Evolutionary conservation across 35 echinoderm and acorn worm genomes (phyloP).

Genomic region (Eucidaris tribuloides): DNA sequence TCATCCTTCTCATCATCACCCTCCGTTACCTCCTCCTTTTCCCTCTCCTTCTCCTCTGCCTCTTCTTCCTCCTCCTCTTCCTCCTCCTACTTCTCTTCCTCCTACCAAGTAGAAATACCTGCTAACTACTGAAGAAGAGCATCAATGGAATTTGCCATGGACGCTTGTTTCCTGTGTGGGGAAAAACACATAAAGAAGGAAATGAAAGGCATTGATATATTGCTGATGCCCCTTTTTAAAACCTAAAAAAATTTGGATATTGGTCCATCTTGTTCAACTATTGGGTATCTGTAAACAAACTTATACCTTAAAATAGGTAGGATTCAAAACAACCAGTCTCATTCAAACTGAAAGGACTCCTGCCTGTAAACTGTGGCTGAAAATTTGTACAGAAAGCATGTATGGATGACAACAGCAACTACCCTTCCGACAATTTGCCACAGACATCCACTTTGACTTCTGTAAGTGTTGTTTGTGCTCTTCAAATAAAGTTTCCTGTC

Average conservation of each 20-base stretch:
- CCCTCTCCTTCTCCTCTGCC: not conserved
- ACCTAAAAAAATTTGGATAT: not conserved
- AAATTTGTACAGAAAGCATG: no score
- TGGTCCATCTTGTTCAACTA: not conserved
- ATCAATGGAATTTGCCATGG: conserved; percentile 37
- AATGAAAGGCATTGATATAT: not conserved
- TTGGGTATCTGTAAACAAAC: not conserved
- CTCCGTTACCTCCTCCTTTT: not conserved
- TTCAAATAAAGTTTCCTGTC: no score
- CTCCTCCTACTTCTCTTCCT: not conserved
- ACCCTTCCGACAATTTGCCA: no score
- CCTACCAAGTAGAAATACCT: not conserved
- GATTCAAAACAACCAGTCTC: not conserved
- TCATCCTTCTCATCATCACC: not conserved
- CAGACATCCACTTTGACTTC: no score
- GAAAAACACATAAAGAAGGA: not conserved
- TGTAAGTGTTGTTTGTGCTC: no score
- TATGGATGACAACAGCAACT: no score
- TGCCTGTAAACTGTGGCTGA: no score
- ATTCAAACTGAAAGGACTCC: not conserved
- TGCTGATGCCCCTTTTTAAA: not conserved
- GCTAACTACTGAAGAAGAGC: conserved; percentile 10
- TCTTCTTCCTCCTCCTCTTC: not conserved
- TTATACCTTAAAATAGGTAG: not conserved
- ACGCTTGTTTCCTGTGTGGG: conserved; percentile 23